Base-by-base conservation (phyloP, 2,888 invertebrate species). In the Ectemnius lituratus region DNA sequence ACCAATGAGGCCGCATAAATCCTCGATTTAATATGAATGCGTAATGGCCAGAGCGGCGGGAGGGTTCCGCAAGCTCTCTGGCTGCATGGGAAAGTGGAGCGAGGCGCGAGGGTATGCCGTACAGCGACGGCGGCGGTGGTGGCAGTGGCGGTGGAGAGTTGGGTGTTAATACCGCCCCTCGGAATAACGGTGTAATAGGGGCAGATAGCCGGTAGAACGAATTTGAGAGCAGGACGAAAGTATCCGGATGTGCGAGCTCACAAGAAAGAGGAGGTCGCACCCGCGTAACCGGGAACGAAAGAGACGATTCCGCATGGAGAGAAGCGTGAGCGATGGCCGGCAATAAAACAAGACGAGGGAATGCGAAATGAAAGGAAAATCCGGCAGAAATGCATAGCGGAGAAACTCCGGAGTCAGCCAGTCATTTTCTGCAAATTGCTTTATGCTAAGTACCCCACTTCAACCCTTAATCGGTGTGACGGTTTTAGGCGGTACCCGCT, bases 11-110 rank as follows among this genome's bases (percentile, higher is more conserved):
- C 75, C 75, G 71, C 67, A 77, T 82, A 81, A 81, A 80, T 81
- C 79, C 76, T 75, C 75, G 73, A 78, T 78, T 79, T 81, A 79
- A 79, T 77, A 77, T 68, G 81, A 82, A 81, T 73, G 73, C 77
- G 74, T 70, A 77, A 77, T 77, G 70, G 75, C 16, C 46, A 37
- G 14, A 23, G 2, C 58, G 14, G 2, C 58, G 14, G 16, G n/a
- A 67, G 61, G 27, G 56, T 37, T 20, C 46, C 59, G 57, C 56
- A 23, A 23, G 5, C 45, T 16, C 47, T 14, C 16, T 4, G 23
- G 47, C 47, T 11, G 47, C 37, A 14, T 20, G 20, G 49, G 62
- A 62, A 62, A 62, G 62, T 47, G 47, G 47, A n/a, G 47, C 46
- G 20, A 14, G 16, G 47, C 28, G 46, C 18, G 14, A 61, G 28